These are phyloP conservation scores for Anthopleura sola DNA, from an alignment of 64 coral and sea anemone genomes.

Conservation along the genomic window DNA sequence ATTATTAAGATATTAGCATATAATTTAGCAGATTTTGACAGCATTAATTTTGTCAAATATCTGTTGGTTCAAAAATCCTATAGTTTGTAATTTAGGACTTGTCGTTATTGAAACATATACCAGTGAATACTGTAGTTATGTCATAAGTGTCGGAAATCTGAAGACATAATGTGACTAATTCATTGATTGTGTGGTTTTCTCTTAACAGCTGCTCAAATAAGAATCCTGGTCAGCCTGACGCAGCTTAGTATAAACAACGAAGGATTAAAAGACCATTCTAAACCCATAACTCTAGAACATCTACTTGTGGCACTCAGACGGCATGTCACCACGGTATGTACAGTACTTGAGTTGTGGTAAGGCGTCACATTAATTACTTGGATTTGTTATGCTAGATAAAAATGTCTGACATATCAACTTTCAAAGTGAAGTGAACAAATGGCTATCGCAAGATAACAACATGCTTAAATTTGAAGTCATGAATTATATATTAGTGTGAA, in stretches of 20 bases:
- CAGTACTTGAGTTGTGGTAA: not conserved
- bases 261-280: constrained; percentile 46
- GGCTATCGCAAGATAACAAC: too few relatives aligned
- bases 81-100: too few relatives aligned
- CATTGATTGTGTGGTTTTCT: not conserved
- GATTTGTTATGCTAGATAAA: not conserved
- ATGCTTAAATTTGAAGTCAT: too few relatives aligned
- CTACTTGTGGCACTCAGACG: constrained; percentile 56
- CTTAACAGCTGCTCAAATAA: constrained; percentile 64
- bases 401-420: not conserved
- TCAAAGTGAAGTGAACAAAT: too few relatives aligned
- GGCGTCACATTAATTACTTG: not conserved
- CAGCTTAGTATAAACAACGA: constrained; percentile 77
- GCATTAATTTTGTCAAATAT: too few relatives aligned
- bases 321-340: constrained; percentile 80
- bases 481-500: too few relatives aligned
- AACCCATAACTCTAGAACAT: constrained; percentile 62
- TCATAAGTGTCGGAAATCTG: too few relatives aligned
- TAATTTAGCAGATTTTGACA: too few relatives aligned
- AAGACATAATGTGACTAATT: not conserved
- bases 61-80: too few relatives aligned
- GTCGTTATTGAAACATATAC: too few relatives aligned
- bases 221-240: constrained; percentile 74
- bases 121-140: too few relatives aligned
- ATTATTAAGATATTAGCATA: too few relatives aligned